Evolutionary conservation across 2,888 invertebrate genomes (phyloP).

Genomic region (Gerris lacustris): DNA sequence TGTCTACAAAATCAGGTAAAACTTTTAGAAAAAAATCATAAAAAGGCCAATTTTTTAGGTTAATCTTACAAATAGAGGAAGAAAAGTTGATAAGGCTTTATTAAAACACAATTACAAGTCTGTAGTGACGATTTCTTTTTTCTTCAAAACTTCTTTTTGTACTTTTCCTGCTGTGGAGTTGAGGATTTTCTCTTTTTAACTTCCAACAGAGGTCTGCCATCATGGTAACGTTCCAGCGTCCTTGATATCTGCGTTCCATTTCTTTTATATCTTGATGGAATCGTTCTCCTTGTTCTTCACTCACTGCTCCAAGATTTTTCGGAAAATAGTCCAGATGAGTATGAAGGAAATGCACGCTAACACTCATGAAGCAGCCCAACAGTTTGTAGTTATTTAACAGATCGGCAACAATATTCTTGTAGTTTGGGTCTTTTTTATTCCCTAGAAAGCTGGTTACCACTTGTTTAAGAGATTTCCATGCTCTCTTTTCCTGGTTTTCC

Average conservation of each 20-base stretch:
- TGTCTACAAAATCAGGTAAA: too few species aligned
- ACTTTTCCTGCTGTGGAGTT: conserved; percentile 17
- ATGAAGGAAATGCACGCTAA: conserved; percentile 35
- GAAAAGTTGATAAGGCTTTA: too few species aligned
- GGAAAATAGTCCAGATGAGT: conserved; percentile 35
- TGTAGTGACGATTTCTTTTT: too few species aligned
- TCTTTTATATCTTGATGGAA: conserved; percentile 35
- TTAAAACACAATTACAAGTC: too few species aligned
- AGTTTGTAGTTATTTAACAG: conserved; percentile 21
- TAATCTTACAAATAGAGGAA: too few species aligned
- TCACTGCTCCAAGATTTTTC: conserved; percentile 34
- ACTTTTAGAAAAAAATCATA: too few species aligned
- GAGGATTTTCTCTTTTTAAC: conserved; percentile 18
- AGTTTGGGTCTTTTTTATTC: conserved; percentile 11
- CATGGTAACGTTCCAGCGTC: conserved; percentile 32
- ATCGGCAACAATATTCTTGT: conserved; percentile 18
- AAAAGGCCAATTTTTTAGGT: too few species aligned
- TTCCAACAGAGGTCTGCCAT: conserved; percentile 34
- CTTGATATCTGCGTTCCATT: conserved; percentile 34
- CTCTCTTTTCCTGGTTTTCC: background rate
- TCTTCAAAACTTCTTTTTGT: too few species aligned
- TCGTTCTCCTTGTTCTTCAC: conserved; percentile 35
- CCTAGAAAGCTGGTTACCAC: background rate
- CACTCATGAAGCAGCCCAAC: conserved; percentile 33
- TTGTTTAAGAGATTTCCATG: background rate